Conservation (phyloP, 2,113 vertebrate genomes). For the Piaya cayana region DNA sequence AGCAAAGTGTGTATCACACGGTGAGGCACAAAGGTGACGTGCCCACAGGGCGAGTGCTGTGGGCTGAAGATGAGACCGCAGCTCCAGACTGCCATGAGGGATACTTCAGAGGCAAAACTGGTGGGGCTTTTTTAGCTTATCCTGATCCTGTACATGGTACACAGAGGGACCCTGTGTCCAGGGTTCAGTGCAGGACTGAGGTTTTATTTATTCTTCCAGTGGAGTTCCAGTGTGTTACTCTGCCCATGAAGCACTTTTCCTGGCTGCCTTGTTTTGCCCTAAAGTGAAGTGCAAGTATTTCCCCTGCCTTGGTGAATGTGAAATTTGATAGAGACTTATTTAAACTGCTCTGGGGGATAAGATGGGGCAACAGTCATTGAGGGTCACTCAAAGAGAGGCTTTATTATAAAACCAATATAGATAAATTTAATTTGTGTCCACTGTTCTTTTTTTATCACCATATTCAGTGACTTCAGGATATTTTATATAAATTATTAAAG, state of each 20-base stretch:
- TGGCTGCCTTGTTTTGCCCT: background rate
- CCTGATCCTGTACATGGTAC: too few relatives aligned
- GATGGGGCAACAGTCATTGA: background rate
- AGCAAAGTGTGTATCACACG: background rate
- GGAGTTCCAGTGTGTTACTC: background rate
- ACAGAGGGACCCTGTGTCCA: background rate
- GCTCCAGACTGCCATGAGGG: background rate
- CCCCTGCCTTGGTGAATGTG: background rate
- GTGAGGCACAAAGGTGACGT: background rate
- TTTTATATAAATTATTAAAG: background rate
- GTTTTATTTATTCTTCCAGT: background rate
- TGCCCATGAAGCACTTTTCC: background rate
- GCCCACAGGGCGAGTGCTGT: fast-evolving
- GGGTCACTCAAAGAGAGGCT: background rate
- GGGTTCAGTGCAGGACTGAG: too few relatives aligned
- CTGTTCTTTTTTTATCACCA: background rate
- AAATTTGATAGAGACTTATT: background rate
- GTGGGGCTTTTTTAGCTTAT: background rate
- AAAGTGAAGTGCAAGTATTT: background rate
- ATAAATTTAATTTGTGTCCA: background rate
- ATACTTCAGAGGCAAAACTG: background rate
- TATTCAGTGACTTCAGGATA: background rate
- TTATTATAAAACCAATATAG: background rate
- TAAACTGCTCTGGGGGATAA: background rate
- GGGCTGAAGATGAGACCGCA: background rate